Evolutionary conservation across 2,113 vertebrate genomes (phyloP).

Genomic region (Hiodon tergisus): DNA sequence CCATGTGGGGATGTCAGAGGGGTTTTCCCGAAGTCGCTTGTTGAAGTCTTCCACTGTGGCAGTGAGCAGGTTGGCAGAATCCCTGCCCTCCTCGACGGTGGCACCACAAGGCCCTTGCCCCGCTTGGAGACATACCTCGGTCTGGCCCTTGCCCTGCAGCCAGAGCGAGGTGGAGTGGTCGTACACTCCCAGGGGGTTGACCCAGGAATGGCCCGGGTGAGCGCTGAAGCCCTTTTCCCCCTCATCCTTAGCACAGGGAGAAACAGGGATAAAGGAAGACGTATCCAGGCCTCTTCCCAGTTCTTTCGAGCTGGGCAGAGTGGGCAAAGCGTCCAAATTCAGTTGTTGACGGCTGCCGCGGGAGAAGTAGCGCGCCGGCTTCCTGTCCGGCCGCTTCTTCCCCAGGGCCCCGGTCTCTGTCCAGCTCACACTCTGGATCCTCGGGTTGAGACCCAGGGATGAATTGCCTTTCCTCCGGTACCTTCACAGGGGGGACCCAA

Average conservation of each 20-base stretch:
- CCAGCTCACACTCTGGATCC: slow-evolving; percentile 74
- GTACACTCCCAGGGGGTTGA: slow-evolving; percentile 87
- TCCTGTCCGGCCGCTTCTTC: slow-evolving; percentile 50
- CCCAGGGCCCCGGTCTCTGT: slow-evolving; percentile 50
- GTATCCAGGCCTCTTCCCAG: slow-evolving; percentile 19
- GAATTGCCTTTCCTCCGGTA: slow-evolving; percentile 82
- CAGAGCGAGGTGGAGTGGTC: slow-evolving; percentile 77
- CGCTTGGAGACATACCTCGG: slow-evolving; percentile 40
- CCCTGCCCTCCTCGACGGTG: slow-evolving; percentile 32
- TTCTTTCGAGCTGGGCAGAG: slow-evolving; percentile 24
- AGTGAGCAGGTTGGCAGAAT: slow-evolving; percentile 22
- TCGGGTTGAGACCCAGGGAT: slow-evolving; percentile 75
- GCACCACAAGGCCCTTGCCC: slow-evolving; percentile 31
- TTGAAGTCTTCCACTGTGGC: slow-evolving; percentile 85
- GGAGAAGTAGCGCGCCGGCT: slow-evolving; percentile 74
- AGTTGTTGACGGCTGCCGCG: slow-evolving; percentile 60
- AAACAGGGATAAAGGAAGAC: slow-evolving; percentile 62
- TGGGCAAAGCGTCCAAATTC: slow-evolving; percentile 45
- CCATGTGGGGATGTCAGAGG: slow-evolving; percentile 76
- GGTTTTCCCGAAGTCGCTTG: slow-evolving; percentile 79
- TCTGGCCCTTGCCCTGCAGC: slow-evolving; percentile 77
- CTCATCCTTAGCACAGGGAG: slow-evolving; percentile 37
- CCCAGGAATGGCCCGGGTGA: slow-evolving; percentile 33
- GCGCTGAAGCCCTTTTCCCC: slow-evolving; percentile 22
- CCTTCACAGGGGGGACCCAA: slow-evolving; percentile 52